These are phyloP conservation scores for Sturmia bella DNA, from an alignment of 2,888 invertebrate species.

Conservation along the genomic window DNA sequence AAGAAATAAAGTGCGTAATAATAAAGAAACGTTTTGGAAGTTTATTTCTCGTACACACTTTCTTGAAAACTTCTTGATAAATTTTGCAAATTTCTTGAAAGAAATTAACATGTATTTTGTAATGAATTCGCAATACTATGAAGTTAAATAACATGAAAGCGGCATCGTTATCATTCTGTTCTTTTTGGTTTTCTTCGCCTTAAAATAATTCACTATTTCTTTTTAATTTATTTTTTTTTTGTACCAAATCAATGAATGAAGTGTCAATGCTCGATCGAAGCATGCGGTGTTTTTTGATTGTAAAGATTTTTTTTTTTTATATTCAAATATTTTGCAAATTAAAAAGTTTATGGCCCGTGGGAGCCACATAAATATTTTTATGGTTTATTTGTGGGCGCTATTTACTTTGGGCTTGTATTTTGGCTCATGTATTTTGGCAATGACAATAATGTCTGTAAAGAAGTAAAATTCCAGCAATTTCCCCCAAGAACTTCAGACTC, in stretches of 20 bases:
- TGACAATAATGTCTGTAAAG: no score
- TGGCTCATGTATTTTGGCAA: no score
- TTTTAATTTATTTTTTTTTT: no score
- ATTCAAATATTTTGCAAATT: conserved; percentile 45
- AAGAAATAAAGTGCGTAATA: no score
- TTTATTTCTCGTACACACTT: conserved; percentile 17
- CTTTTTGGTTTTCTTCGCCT: background rate
- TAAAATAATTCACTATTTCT: background rate
- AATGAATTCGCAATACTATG: conserved; percentile 14
- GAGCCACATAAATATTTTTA: background rate
- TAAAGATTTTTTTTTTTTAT: conserved; percentile 37
- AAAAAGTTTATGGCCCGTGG: background rate
- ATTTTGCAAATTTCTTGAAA: conserved; percentile 21
- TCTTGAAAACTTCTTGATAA: background rate
- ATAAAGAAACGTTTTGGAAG: no score
- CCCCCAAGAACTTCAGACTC: no score
- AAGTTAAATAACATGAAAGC: conserved; percentile 23
- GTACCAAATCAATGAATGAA: conserved; percentile 27
- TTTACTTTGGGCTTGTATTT: background rate
- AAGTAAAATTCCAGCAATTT: no score
- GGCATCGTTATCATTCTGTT: background rate
- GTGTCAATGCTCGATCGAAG: background rate
- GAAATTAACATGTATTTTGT: background rate
- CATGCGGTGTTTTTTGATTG: conserved; percentile 18
- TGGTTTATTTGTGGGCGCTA: background rate